Evolutionary conservation across 2,113 vertebrate species (phyloP).

Genomic region (Cichladusa arquata): DNA sequence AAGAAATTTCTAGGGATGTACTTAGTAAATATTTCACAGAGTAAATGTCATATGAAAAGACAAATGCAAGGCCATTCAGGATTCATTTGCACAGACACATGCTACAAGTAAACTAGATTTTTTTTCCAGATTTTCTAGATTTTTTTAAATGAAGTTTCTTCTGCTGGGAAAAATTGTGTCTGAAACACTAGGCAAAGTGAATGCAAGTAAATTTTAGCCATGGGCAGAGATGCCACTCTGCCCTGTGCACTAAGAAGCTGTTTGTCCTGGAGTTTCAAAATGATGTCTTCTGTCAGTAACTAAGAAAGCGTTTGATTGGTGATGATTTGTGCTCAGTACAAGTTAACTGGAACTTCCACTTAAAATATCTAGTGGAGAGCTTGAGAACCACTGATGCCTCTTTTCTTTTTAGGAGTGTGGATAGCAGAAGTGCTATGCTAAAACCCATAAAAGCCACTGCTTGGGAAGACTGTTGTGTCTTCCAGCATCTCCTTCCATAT

Average conservation of each 20-base stretch:
- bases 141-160: not conserved
- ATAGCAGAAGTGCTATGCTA: not conserved
- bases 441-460: not conserved
- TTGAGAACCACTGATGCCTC: not conserved
- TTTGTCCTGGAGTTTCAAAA: not conserved
- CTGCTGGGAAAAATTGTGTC: not conserved
- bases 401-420: not conserved
- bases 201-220: not conserved
- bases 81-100: not conserved
- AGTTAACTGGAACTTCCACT: not conserved
- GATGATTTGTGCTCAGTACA: not conserved
- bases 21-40: not conserved
- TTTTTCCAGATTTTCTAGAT: too few species aligned
- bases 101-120: too few species aligned
- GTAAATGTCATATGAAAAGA: not conserved
- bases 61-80: not conserved
- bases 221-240: rapidly evolving
- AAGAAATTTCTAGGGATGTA: not conserved
- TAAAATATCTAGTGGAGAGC: not conserved
- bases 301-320: not conserved
- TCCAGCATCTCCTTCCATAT: not conserved
- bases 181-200: not conserved
- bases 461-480: not conserved
- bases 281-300: not conserved
- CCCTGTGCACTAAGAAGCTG: not conserved